These are phyloP conservation scores for Andrena chrysosceles DNA, from an alignment of 2,888 invertebrate species.

Conservation along the genomic window DNA sequence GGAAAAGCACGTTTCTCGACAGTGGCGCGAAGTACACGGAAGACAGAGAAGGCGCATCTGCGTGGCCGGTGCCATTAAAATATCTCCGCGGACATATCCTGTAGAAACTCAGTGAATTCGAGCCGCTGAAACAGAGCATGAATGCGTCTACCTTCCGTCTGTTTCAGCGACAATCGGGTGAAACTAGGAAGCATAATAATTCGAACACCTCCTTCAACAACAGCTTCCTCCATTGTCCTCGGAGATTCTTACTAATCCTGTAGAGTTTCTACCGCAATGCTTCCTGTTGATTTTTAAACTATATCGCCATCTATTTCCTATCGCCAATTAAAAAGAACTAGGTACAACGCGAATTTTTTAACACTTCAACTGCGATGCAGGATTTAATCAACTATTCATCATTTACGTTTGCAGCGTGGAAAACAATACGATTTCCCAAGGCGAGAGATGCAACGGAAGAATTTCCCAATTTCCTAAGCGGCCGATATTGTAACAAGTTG, in stretches of 20 bases:
- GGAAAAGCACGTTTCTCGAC: constrained; percentile 2
- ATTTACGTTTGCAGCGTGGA: background rate
- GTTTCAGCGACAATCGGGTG: constrained; percentile 73
- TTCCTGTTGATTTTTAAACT: background rate
- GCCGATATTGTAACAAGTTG: constrained; percentile 50
- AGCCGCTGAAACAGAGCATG: constrained; percentile 83
- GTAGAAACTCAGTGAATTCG: constrained; percentile 81
- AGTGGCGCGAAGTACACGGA: constrained; percentile 21
- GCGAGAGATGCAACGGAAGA: constrained; percentile 12
- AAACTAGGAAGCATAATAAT: constrained; percentile 77
- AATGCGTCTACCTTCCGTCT: constrained; percentile 78
- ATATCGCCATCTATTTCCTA: background rate
- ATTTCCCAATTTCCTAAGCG: constrained; percentile 62
- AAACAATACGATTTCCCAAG: constrained; percentile 24
- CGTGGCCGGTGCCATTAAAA: constrained; percentile 65
- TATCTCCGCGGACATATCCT: constrained; percentile 77
- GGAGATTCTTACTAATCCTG: constrained; percentile 19
- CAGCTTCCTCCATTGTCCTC: constrained; percentile 36
- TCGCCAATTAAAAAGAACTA: background rate
- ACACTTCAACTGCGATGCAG: too few relatives aligned
- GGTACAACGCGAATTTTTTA: background rate
- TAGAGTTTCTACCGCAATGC: background rate
- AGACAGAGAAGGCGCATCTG: constrained; percentile 27
- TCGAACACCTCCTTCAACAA: constrained; percentile 54
- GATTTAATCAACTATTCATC: too few relatives aligned